Conservation (phyloP, 2,888 invertebrate genomes). For the Drosophila fulvimacula region DNA sequence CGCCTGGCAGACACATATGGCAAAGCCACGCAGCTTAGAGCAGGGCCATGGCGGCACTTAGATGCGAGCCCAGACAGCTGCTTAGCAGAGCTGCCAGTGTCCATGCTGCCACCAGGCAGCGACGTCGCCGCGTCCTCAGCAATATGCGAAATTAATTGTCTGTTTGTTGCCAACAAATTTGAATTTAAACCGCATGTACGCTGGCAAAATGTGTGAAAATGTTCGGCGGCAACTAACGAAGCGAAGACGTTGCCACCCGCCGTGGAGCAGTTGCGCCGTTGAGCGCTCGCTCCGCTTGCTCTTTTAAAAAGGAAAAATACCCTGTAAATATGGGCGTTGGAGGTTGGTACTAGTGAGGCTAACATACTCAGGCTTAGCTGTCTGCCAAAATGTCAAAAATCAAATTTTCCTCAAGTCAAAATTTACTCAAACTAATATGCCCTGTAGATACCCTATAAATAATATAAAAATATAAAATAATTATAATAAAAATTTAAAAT, state of each 20-base stretch:
- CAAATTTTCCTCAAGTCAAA: too few species aligned
- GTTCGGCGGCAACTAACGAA: constrained; percentile 51
- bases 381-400: not conserved
- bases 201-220: constrained; percentile 72
- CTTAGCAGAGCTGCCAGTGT: not conserved
- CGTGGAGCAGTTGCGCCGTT: not conserved
- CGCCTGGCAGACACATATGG: constrained; percentile 1
- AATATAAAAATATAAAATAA: not conserved
- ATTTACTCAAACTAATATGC: too few species aligned
- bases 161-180: constrained; percentile 81
- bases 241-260: constrained; percentile 30
- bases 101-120: constrained; percentile 4
- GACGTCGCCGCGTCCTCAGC: constrained; percentile 60
- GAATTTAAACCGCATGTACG: constrained; percentile 77
- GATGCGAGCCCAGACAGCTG: constrained; percentile 1
- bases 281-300: not conserved
- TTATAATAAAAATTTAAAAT: too few species aligned
- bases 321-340: not conserved
- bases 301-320: constrained; percentile 1
- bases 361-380: not conserved
- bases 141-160: constrained; percentile 81
- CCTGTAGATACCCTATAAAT: not conserved
- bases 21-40: constrained; percentile 5
- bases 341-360: not conserved
- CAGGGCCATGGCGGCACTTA: constrained; percentile 10